These are phyloP conservation scores for Pemphredon lugubris DNA, from an alignment of 2,888 invertebrate species.

Conservation along the genomic window DNA sequence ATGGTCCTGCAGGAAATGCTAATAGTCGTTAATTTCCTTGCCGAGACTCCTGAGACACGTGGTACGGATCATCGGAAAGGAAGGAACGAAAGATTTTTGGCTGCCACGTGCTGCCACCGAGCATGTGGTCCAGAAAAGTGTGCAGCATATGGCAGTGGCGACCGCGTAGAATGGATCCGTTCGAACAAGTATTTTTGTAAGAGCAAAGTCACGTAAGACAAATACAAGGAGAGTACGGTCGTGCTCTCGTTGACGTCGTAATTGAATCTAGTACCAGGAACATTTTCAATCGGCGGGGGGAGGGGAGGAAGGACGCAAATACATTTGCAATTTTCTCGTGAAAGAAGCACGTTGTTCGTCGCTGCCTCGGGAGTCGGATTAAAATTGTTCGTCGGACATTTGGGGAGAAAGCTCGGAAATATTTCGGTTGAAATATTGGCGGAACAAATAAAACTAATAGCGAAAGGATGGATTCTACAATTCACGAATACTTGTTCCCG, in stretches of 20 bases:
- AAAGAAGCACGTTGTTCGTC: background rate
- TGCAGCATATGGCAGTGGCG: slow-evolving; percentile 34
- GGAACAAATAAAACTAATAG: no score
- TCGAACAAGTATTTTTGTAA: slow-evolving; percentile 40
- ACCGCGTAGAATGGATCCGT: no score
- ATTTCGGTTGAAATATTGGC: no score
- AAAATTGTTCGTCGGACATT: no score
- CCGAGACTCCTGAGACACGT: slow-evolving; percentile 59
- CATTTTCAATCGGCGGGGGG: background rate
- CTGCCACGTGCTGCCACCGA: slow-evolving; percentile 64
- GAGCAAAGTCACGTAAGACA: slow-evolving; percentile 27
- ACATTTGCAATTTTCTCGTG: background rate
- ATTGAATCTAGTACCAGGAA: slow-evolving; percentile 11
- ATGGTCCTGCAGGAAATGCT: slow-evolving; percentile 67
- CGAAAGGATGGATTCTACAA: no score
- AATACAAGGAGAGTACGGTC: slow-evolving; percentile 1
- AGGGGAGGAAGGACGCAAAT: no score
- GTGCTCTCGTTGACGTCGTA: slow-evolving; percentile 28
- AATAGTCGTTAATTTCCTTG: slow-evolving; percentile 69
- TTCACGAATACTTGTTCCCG: slow-evolving; percentile 50
- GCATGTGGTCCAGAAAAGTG: slow-evolving; percentile 52
- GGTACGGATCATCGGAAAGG: slow-evolving; percentile 58
- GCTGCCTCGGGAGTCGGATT: background rate
- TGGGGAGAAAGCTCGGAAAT: no score
- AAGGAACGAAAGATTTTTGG: slow-evolving; percentile 47